A percentile compares a stretch with the other conserved stretches of the same genome.
These are phyloP conservation scores for Nycteola revayana DNA, from an alignment of 2,888 invertebrate genomes.

Conservation along the genomic window DNA sequence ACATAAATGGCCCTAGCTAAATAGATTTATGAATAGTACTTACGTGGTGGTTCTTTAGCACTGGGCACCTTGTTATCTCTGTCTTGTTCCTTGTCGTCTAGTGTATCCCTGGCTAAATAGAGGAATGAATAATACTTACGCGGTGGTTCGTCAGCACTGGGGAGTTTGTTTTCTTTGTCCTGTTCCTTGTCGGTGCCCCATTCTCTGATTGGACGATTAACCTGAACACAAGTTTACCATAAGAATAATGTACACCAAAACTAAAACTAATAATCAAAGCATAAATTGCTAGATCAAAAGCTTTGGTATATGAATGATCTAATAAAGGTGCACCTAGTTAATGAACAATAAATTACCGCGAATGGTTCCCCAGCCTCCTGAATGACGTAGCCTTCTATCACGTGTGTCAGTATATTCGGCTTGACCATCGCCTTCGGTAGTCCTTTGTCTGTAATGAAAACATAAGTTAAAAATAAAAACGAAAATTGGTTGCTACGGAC, in stretches of 20 bases:
- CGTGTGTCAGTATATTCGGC: conserved; percentile 96
- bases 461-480: no score
- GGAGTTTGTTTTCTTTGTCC: conserved; percentile 80
- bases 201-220: conserved; percentile 73
- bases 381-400: conserved; percentile 98
- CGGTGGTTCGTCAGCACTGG: conserved; percentile 87
- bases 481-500: no score
- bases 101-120: no score
- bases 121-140: conserved; percentile 78
- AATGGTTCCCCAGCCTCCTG: conserved; percentile 97
- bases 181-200: conserved; percentile 68
- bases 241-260: no score
- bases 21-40: no score
- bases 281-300: no score
- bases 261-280: no score
- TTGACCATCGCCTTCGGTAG: conserved; percentile 96
- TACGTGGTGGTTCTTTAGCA: conserved; percentile 90
- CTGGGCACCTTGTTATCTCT: conserved; percentile 79
- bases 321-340: no score
- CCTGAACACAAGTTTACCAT: no score
- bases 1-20: no score
- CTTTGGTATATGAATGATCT: no score
- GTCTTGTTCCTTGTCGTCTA: conserved; percentile 71
- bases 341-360: conserved; percentile 83
- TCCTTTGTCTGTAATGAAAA: conserved; percentile 66